These are phyloP conservation scores for Noctua janthina DNA, from an alignment of 2,888 invertebrate genomes.

Conservation along the genomic window DNA sequence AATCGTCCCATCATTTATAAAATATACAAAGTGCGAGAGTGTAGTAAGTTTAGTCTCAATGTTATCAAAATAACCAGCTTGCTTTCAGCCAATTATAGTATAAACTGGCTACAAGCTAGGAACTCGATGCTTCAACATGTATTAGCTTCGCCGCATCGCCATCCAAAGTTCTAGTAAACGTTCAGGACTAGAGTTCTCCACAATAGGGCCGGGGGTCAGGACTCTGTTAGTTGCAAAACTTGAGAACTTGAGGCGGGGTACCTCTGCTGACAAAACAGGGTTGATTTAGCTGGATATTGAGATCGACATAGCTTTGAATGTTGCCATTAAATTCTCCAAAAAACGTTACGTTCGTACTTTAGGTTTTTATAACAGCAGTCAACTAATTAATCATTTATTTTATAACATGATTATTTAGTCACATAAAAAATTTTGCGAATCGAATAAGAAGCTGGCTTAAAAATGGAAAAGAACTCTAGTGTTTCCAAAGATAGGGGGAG, in stretches of 20 bases:
- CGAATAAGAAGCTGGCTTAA: too few relatives aligned
- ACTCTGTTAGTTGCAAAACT: slow-evolving; percentile 11
- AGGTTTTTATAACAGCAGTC: too few relatives aligned
- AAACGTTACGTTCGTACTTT: too few relatives aligned
- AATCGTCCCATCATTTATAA: not conserved
- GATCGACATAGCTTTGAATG: not conserved
- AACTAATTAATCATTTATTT: too few relatives aligned
- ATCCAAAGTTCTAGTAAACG: slow-evolving; percentile 28
- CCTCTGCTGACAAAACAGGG: not conserved
- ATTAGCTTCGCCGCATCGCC: slow-evolving; percentile 21
- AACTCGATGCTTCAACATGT: slow-evolving; percentile 21
- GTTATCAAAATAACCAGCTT: not conserved
- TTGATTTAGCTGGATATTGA: not conserved
- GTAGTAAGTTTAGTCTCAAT: not conserved
- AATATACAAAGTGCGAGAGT: not conserved
- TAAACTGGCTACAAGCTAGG: slow-evolving; percentile 2
- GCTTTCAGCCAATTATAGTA: not conserved
- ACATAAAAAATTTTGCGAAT: too few relatives aligned
- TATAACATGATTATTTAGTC: too few relatives aligned
- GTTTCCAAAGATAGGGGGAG: too few relatives aligned
- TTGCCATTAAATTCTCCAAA: too few relatives aligned
- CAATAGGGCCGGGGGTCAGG: slow-evolving; percentile 14
- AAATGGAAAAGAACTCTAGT: too few relatives aligned
- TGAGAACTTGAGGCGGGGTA: slow-evolving; percentile 10
- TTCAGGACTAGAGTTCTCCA: slow-evolving; percentile 2